Conservation (phyloP, 2,888 invertebrate genomes). For the Torymus texanus region DNA sequence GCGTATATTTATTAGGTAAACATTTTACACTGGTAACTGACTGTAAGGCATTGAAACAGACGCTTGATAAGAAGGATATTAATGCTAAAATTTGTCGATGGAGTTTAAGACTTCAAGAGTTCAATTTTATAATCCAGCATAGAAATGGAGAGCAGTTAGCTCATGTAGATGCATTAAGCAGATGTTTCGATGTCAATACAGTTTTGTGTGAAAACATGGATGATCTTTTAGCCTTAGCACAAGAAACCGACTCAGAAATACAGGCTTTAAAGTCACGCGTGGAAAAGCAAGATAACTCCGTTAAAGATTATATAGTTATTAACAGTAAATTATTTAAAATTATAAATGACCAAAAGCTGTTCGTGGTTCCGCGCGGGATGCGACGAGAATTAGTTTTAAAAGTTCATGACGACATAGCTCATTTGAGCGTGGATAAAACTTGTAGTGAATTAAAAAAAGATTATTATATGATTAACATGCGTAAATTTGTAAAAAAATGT, state of each 20-base stretch:
- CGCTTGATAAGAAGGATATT: no score
- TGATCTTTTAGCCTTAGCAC: background rate
- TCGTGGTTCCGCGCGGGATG: conserved; percentile 3
- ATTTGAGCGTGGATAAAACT: conserved; percentile 22
- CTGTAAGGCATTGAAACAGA: no score
- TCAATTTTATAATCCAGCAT: background rate
- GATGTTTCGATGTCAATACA: background rate
- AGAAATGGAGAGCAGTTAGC: background rate
- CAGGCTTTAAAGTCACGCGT: background rate
- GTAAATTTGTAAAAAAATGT: background rate
- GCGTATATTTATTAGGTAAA: no score
- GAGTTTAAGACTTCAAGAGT: no score
- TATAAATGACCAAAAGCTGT: background rate
- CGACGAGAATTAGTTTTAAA: background rate
- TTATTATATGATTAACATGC: conserved; percentile 6
- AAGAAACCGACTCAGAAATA: background rate
- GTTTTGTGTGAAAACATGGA: background rate
- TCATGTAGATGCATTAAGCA: background rate
- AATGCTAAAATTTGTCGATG: no score
- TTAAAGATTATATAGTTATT: background rate
- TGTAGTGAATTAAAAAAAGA: background rate
- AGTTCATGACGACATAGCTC: background rate
- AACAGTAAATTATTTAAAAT: conserved; percentile 2
- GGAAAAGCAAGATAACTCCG: background rate
- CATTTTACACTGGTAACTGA: no score